phyloP scores from a whole-genome alignment of 2,113 vertebrate genomes.

The Mystacornis crossleyi region DNA sequence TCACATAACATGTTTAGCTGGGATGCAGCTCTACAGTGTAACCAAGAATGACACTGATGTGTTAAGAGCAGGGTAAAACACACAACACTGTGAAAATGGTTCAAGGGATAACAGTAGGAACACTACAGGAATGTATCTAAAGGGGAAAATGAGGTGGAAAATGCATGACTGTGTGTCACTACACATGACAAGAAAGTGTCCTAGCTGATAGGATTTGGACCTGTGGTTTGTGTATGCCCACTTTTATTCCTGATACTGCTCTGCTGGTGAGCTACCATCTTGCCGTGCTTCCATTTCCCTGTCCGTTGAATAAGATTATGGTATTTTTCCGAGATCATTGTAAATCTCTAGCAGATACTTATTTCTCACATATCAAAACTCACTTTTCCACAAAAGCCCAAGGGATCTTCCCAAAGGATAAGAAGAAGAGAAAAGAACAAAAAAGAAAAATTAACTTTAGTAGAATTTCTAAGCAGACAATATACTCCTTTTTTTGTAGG shows the following conservation, averaged over 20 bases:
- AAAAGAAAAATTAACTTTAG: background rate
- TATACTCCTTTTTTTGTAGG: background rate
- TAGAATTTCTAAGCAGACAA: background rate
- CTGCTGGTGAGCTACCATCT: background rate
- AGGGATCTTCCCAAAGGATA: background rate
- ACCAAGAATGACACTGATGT: background rate
- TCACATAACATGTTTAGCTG: background rate
- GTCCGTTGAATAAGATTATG: background rate
- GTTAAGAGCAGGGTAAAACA: background rate
- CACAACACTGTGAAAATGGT: background rate
- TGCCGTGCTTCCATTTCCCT: background rate
- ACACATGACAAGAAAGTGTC: background rate
- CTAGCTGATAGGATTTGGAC: background rate
- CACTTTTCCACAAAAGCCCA: background rate
- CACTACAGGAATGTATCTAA: background rate
- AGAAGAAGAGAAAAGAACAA: background rate
- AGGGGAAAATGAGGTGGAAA: background rate
- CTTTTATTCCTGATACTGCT: background rate
- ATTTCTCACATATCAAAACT: background rate
- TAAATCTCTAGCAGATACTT: background rate
- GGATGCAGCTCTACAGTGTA: background rate
- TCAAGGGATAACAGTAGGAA: background rate
- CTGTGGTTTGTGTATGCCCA: background rate
- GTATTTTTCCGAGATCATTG: background rate
- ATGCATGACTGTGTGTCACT: background rate